Conservation (phyloP, 2,113 vertebrate genomes). For the Labeo rohita region DNA sequence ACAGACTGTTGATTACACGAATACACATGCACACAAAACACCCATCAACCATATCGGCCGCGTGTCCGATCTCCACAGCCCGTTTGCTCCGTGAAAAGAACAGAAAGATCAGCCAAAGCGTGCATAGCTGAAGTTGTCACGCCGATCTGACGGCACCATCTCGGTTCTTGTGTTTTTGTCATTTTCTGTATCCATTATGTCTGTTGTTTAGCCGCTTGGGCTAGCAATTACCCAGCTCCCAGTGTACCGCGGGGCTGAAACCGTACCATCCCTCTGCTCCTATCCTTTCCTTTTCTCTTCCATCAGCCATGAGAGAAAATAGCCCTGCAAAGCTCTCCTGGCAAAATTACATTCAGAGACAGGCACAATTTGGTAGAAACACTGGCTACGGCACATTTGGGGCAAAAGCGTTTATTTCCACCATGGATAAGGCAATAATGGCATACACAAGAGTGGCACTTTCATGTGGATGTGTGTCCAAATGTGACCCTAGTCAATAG, state of each 20-base stretch:
- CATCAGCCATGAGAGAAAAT: conserved; percentile 39
- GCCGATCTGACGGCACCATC: conserved; percentile 22
- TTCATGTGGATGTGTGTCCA: neutral
- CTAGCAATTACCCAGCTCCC: conserved; percentile 46
- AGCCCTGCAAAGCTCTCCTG: conserved; percentile 31
- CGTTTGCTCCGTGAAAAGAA: neutral
- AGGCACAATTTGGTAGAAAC: conserved; percentile 18
- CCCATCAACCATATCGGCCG: neutral
- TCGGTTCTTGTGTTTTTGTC: conserved; percentile 5
- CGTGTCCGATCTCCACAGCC: conserved; percentile 3
- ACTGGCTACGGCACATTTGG: neutral
- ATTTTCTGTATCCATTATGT: conserved; percentile 36
- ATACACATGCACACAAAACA: neutral
- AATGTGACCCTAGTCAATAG: too few relatives aligned
- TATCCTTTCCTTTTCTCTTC: conserved; percentile 22
- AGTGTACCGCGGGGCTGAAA: conserved; percentile 17
- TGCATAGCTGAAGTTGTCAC: conserved; percentile 26
- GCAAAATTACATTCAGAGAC: conserved; percentile 44
- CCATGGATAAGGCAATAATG: neutral
- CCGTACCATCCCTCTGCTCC: conserved; percentile 15
- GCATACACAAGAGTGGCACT: neutral
- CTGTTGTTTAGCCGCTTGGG: conserved; percentile 35
- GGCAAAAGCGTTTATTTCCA: conserved; percentile 12
- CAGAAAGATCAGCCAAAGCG: conserved; percentile 21
- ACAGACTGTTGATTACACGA: neutral